These are phyloP conservation scores for Diploptera punctata DNA, from an alignment of 2,888 invertebrate species.

Conservation along the genomic window DNA sequence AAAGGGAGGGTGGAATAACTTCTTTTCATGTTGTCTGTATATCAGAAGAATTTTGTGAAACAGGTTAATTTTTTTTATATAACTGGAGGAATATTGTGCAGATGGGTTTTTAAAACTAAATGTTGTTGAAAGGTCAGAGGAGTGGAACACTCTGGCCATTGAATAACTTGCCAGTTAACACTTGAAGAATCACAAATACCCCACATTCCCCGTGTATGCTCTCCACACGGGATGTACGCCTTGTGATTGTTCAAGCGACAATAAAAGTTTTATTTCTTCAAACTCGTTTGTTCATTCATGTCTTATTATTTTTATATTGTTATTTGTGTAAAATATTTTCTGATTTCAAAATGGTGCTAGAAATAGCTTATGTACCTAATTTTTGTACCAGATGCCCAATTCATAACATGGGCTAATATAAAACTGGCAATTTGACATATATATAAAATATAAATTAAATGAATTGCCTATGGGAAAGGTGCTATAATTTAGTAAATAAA, in stretches of 20 bases:
- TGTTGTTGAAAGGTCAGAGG: conserved; percentile 12
- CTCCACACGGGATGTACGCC: too few species aligned
- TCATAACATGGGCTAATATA: neutral
- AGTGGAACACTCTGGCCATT: conserved; percentile 39
- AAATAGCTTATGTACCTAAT: conserved; percentile 14
- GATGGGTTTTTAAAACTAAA: neutral
- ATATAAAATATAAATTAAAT: neutral
- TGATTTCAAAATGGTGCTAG: conserved; percentile 34
- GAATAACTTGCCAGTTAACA: conserved; percentile 1
- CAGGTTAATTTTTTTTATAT: conserved; percentile 35
- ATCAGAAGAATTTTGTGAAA: conserved; percentile 38
- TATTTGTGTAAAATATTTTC: neutral
- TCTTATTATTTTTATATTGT: too few species aligned
- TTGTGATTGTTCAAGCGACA: too few species aligned
- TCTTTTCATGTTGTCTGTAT: conserved; percentile 33
- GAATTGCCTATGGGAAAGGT: conserved; percentile 10
- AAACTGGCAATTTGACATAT: neutral
- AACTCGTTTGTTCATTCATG: too few species aligned
- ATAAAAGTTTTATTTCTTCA: too few species aligned
- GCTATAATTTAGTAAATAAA: neutral
- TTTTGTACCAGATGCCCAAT: neutral
- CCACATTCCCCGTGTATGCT: conserved; percentile 1
- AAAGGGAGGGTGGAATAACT: conserved; percentile 4
- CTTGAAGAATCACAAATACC: neutral
- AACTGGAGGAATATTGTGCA: neutral